These are phyloP conservation scores for Lycaon pictus DNA, from an alignment of 2,113 vertebrate genomes.

Conservation along the genomic window DNA sequence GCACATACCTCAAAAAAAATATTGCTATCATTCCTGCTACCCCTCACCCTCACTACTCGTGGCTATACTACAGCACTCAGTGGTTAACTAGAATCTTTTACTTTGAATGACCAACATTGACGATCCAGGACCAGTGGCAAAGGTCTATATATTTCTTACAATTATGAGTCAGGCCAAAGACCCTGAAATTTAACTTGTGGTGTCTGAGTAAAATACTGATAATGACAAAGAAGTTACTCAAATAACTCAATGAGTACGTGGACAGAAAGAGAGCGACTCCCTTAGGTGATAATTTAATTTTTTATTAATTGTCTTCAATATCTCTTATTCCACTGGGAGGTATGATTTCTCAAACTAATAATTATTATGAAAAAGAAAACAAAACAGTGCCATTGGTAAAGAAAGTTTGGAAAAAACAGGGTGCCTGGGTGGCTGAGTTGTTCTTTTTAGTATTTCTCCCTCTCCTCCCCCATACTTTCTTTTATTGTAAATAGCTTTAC, in stretches of 20 bases:
- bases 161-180: background rate
- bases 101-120: background rate
- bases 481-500: slow-evolving; percentile 1
- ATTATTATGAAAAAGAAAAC: background rate
- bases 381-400: background rate
- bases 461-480: background rate
- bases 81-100: background rate
- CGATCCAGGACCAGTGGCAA: background rate
- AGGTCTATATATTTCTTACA: background rate
- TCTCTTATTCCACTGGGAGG: background rate
- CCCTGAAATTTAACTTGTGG: background rate
- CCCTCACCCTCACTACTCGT: background rate
- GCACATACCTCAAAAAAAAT: background rate
- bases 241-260: background rate
- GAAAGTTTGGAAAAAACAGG: background rate
- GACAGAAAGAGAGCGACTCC: background rate
- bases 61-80: background rate
- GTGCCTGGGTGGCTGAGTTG: too few relatives aligned
- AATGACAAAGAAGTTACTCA: background rate
- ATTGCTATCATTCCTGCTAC: background rate
- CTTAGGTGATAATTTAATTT: background rate
- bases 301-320: background rate
- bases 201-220: background rate
- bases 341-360: slow-evolving; percentile 33
- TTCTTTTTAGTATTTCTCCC: background rate